A percentile compares a stretch with the other conserved stretches of the same genome.
phyloP scores from a whole-genome alignment of 2,888 invertebrate species.

The Thera obeliscata region DNA sequence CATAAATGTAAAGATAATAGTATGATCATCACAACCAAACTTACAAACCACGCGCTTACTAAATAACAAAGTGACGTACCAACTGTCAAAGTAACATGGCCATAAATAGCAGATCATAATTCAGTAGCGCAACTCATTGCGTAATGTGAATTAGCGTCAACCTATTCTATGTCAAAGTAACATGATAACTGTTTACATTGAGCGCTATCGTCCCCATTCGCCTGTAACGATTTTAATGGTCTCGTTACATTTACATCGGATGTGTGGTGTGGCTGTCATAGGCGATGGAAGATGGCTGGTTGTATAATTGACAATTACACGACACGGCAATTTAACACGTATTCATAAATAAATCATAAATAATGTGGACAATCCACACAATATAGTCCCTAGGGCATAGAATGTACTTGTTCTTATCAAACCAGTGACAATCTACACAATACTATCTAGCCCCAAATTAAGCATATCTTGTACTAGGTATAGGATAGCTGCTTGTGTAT shows the following conservation, averaged over 20 bases:
- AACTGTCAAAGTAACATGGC: conserved; percentile 8
- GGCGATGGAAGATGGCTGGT: conserved; percentile 13
- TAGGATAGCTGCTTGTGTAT: no score
- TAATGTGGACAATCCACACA: no score
- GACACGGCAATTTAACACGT: no score
- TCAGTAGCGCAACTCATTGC: conserved; percentile 13
- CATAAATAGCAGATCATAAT: conserved; percentile 28
- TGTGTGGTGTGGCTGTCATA: conserved; percentile 2
- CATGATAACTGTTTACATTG: conserved; percentile 36
- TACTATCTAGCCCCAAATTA: no score
- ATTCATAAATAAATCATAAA: no score
- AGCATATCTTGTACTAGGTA: no score
- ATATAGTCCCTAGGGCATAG: no score
- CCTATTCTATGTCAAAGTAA: conserved; percentile 30
- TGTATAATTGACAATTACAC: background rate
- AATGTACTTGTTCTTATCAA: no score
- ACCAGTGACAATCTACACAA: no score
- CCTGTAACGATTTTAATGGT: conserved; percentile 50
- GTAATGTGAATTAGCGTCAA: conserved; percentile 25
- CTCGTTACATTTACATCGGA: conserved; percentile 40
- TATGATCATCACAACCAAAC: background rate
- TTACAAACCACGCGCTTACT: background rate
- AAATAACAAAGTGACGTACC: background rate
- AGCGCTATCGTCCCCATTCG: conserved; percentile 41
- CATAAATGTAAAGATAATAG: no score